Evolutionary conservation across 1,140 invertebrate genomes (phyloP).

Genomic region (Bombus pyrosoma): DNA sequence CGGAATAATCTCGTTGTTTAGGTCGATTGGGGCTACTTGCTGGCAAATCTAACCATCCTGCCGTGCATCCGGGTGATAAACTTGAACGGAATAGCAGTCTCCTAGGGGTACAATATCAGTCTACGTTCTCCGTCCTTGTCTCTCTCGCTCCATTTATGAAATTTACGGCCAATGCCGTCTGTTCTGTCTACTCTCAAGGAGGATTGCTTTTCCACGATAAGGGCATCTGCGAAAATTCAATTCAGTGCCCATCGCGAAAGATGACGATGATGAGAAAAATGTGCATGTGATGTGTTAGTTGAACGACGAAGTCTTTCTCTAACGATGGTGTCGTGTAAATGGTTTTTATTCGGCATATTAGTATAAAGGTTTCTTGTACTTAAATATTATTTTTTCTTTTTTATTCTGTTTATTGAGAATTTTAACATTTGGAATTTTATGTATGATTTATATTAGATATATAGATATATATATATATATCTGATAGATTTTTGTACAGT

Average conservation of each 20-base stretch:
- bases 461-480: too few species aligned
- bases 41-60: conserved; percentile 45
- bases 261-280: not conserved
- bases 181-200: conserved; percentile 17
- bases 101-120: conserved; percentile 18
- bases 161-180: not conserved
- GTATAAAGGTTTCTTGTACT: too few species aligned
- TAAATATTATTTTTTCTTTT: too few species aligned
- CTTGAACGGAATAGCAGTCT: conserved; percentile 32
- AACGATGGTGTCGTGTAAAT: too few species aligned
- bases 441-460: too few species aligned
- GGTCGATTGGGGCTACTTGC: conserved; percentile 68
- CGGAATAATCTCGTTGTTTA: conserved; percentile 73
- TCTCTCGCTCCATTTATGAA: not conserved
- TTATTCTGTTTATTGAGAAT: too few species aligned
- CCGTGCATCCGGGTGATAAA: conserved; percentile 35
- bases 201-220: not conserved
- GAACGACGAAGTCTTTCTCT: too few species aligned
- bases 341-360: too few species aligned
- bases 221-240: not conserved
- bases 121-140: not conserved
- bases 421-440: too few species aligned
- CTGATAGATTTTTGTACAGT: too few species aligned
- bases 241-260: not conserved
- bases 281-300: not conserved